Base-by-base conservation (phyloP, 2,797 vertebrate species). In the Kryptolebias ocellatus region DNA sequence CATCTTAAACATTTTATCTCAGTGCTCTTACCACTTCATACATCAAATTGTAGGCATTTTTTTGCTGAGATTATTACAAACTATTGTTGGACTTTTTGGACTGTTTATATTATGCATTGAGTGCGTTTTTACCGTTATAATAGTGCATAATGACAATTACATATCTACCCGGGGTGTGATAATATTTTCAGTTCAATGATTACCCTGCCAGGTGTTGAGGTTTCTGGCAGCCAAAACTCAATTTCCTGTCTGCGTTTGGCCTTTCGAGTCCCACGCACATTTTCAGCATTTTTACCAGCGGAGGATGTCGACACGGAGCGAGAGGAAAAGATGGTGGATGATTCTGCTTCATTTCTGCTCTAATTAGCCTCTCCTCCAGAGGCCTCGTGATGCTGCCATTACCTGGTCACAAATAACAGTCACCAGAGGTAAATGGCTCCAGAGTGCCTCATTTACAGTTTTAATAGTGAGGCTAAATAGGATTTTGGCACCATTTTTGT, bases 121-220 rank as follows among this genome's bases (percentile, higher is more conserved):
- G 5, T 55, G 34, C n/a, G 5, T 44, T 65, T 16, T 9, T 53
- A 14, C 5, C 50, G 49, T 8, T 64, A 16, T 8, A 12, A 39
- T 39, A 42, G 11, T 12, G 5, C 11, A 0, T 18, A 59, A 51
- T 52, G n/a, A 59, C n/a, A 18, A 31, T 58, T 53, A 29, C 50
- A 47, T 34, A 31, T 55, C 12, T 56, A 66, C 60, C 54, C 65
- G 49, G 31, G 64, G 16, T 59, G 44, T 53, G 34, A 74, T 70
- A 44, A 60, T 64, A 54, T 34, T 64, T 57, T 42, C 53, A 64
- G 83, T 62, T 67, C 45, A 72, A 60, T 57, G 64, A 87, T 75
- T 51, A 65, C 72, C 79, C 78, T 61, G 42, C 72, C 88, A 85
- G 84, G 74, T 79, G 72, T 49, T 65, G 47, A 76, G 73, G 53